Evolutionary conservation across 2,113 vertebrate genomes (phyloP).

Genomic region (Aythya baeri): DNA sequence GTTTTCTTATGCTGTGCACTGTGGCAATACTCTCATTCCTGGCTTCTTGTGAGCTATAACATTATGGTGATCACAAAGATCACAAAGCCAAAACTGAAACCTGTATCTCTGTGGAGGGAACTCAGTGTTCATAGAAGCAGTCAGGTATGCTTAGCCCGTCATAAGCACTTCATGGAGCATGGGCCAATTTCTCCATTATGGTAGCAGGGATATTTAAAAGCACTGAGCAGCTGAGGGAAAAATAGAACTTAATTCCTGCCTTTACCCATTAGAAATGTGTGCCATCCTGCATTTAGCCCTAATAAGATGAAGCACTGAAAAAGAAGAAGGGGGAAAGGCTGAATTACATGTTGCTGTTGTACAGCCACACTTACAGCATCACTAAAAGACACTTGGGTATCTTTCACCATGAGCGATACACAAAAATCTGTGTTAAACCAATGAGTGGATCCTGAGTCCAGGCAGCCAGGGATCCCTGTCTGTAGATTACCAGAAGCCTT

Average conservation of each 20-base stretch:
- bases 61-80: background rate
- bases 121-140: background rate
- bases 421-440: background rate
- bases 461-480: background rate
- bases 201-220: background rate
- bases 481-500: background rate
- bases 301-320: background rate
- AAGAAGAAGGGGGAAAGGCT: background rate
- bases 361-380: background rate
- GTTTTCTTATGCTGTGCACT: background rate
- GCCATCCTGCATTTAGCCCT: background rate
- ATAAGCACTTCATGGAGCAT: background rate
- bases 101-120: background rate
- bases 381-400: background rate
- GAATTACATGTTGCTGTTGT: background rate
- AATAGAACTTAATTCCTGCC: background rate
- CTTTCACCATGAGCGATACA: background rate
- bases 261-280: background rate
- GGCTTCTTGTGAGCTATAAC: background rate
- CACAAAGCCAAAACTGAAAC: background rate
- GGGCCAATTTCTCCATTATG: background rate
- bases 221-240: background rate
- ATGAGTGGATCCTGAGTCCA: background rate
- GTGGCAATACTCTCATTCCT: background rate
- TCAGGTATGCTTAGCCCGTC: background rate